Evolutionary conservation across 2,113 vertebrate species (phyloP).

Genomic region (Brachypodius melanocephalos): DNA sequence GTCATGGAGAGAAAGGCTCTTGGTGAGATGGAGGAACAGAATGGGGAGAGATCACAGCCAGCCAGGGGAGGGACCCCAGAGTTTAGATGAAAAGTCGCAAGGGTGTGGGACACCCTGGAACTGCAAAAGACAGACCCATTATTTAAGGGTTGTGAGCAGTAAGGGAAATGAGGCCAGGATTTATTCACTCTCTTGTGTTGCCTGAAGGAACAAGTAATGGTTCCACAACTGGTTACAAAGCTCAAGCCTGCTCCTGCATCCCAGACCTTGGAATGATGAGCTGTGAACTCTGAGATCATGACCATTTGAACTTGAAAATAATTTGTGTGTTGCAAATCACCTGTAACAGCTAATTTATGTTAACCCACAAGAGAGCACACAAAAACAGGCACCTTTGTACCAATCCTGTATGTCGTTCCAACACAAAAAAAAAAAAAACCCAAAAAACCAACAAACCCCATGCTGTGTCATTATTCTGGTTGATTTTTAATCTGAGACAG

Average conservation of each 20-base stretch:
- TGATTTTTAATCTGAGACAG: not conserved
- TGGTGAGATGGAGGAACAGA: not conserved
- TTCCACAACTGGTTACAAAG: not conserved
- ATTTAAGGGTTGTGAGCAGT: not conserved
- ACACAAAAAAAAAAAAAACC: not conserved
- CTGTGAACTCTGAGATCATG: not conserved
- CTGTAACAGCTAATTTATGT: not conserved
- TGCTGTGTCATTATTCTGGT: not conserved
- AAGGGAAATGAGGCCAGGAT: not conserved
- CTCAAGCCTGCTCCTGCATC: not conserved
- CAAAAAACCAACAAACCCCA: too few relatives aligned
- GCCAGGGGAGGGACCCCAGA: not conserved
- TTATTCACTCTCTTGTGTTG: not conserved
- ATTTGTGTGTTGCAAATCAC: not conserved
- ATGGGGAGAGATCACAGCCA: not conserved
- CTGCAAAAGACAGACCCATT: not conserved
- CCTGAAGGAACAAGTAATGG: not conserved
- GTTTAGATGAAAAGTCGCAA: not conserved
- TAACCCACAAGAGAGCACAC: not conserved
- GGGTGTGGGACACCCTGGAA: not conserved
- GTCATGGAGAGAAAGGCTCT: not conserved
- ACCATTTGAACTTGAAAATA: not conserved
- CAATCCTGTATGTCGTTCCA: not conserved
- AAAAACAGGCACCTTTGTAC: not conserved
- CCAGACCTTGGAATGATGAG: not conserved